Evolutionary conservation across 2,113 vertebrate species (phyloP).

Genomic region (Forbesichthys agassizii): DNA sequence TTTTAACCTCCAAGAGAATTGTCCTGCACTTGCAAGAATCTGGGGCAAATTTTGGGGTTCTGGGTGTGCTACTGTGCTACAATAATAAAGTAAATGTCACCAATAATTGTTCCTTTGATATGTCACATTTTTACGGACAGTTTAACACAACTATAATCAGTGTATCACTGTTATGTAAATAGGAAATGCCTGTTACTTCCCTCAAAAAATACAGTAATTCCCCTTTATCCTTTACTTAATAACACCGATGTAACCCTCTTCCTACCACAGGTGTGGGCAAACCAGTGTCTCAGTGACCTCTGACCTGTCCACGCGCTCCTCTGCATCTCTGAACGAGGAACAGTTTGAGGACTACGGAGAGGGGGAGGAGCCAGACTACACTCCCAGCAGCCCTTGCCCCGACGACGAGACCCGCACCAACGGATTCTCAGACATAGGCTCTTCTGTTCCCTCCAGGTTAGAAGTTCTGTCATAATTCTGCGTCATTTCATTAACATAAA

Average conservation of each 20-base stretch:
- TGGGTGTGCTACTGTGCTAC: no score
- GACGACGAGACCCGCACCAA: constrained; percentile 92
- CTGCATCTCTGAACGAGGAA: constrained; percentile 92
- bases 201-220: no score
- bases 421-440: constrained; percentile 91
- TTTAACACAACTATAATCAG: no score
- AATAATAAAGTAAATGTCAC: no score
- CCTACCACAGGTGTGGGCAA: constrained; percentile 77
- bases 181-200: no score
- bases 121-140: no score
- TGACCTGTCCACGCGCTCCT: constrained; percentile 91
- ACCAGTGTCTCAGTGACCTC: constrained; percentile 85
- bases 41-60: no score
- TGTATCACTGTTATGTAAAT: no score
- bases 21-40: no score
- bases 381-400: constrained; percentile 88
- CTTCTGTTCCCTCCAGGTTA: constrained; percentile 94
- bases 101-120: no score
- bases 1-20: no score
- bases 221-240: not conserved
- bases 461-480: not conserved
- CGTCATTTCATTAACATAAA: no score
- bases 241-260: constrained; percentile 10
- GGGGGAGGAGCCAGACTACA: constrained; percentile 90
- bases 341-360: constrained; percentile 99